A percentile compares a stretch with the other conserved stretches of the same genome.
These are phyloP conservation scores for Mechanitis mazaeus DNA, from an alignment of 2,888 invertebrate genomes.

Conservation along the genomic window DNA sequence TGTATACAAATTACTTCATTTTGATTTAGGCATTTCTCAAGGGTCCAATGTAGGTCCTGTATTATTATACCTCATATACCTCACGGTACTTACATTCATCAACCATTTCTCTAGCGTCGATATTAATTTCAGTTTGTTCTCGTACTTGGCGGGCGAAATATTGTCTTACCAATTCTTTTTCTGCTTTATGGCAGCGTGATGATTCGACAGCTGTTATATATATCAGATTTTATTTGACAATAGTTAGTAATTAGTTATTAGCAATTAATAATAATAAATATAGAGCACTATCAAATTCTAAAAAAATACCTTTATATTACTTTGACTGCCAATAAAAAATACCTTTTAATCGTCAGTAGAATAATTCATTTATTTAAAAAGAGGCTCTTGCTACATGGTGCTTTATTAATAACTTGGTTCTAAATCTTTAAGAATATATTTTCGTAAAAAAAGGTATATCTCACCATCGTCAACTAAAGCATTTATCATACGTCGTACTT, in stretches of 20 bases:
- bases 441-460: constrained; percentile 5
- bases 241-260: too few species aligned
- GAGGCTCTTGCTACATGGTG: too few species aligned
- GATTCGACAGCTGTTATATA: constrained; percentile 35
- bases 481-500: constrained; percentile 50
- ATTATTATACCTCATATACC: neutral
- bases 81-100: constrained; percentile 36
- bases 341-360: too few species aligned
- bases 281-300: too few species aligned
- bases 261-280: too few species aligned
- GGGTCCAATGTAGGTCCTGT: neutral
- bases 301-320: too few species aligned
- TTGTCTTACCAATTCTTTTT: constrained; percentile 14
- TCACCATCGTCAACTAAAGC: constrained; percentile 50
- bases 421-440: too few species aligned
- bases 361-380: too few species aligned
- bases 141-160: constrained; percentile 30
- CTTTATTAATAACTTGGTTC: too few species aligned
- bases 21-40: neutral
- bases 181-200: constrained; percentile 28
- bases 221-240: neutral
- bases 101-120: constrained; percentile 43
- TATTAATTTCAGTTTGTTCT: constrained; percentile 36
- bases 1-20: too few species aligned
- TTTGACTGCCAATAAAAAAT: too few species aligned